Percentiles rank a stretch among this genome's conserved stretches.
Conservation (phyloP, 2,888 invertebrate genomes). For the Anodontia alba region DNA sequence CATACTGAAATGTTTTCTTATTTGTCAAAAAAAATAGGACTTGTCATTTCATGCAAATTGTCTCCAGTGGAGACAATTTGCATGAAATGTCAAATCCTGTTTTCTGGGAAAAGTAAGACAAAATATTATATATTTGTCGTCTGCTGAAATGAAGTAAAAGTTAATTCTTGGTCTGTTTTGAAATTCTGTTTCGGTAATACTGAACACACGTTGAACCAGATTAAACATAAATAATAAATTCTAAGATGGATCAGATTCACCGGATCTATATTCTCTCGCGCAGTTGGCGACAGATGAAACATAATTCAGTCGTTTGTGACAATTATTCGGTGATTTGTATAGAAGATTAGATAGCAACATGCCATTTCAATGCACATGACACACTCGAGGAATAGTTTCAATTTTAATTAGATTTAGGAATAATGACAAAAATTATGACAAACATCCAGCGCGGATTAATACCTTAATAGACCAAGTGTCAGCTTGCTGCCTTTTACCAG, state of each 20-base stretch:
- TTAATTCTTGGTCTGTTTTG: not conserved
- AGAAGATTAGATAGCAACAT: slow-evolving; percentile 22
- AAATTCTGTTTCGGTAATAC: not conserved
- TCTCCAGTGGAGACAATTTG: too few species aligned
- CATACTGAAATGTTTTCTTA: too few species aligned
- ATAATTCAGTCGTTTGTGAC: slow-evolving; percentile 44
- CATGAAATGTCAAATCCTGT: too few species aligned
- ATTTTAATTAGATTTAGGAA: slow-evolving; percentile 28
- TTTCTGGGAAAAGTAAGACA: too few species aligned
- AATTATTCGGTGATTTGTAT: slow-evolving; percentile 44
- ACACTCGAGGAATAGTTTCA: slow-evolving; percentile 21
- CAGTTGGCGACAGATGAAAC: slow-evolving; percentile 40
- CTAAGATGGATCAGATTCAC: not conserved
- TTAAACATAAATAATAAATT: slow-evolving; percentile 9
- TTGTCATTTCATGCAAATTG: too few species aligned
- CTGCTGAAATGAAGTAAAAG: too few species aligned
- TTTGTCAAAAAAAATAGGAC: too few species aligned
- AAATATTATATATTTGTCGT: too few species aligned
- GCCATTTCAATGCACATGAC: slow-evolving; percentile 31
- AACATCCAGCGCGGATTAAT: slow-evolving; percentile 16
- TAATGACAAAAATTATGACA: slow-evolving; percentile 34
- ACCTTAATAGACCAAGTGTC: slow-evolving; percentile 14
- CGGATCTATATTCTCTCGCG: slow-evolving; percentile 5
- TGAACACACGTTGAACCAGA: not conserved
- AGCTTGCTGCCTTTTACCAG: slow-evolving; percentile 36